Percentiles rank a stretch among this genome's conserved stretches.
Evolutionary conservation across 2,888 invertebrate species (phyloP).

Genomic region (Brachylomia viminalis): DNA sequence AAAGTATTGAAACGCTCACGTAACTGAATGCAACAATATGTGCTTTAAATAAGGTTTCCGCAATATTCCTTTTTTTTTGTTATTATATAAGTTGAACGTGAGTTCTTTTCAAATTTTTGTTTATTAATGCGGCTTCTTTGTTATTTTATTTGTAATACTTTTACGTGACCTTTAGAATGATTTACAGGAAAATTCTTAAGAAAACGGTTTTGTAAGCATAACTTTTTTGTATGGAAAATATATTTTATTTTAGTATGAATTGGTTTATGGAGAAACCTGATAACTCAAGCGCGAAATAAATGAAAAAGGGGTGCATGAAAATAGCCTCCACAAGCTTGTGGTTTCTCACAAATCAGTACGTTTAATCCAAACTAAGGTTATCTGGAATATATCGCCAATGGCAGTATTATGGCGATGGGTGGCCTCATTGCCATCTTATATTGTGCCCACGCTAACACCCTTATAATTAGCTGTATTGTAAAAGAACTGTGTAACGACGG

Average conservation of each 20-base stretch:
- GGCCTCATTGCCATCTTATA: too few relatives aligned
- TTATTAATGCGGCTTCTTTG: background rate
- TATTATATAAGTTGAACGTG: background rate
- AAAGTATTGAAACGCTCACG: constrained; percentile 25
- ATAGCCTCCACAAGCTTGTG: background rate
- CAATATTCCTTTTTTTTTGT: too few relatives aligned
- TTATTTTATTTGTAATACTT: too few relatives aligned
- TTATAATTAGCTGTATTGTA: background rate
- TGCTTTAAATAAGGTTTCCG: background rate
- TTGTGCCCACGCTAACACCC: background rate
- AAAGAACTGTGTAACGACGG: background rate
- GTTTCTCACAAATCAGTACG: background rate
- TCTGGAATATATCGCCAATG: background rate
- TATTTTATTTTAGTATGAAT: background rate
- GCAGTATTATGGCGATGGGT: too few relatives aligned
- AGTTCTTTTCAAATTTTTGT: constrained; percentile 10
- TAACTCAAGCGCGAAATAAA: background rate
- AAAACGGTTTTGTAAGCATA: background rate
- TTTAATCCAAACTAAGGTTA: background rate
- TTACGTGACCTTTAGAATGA: background rate
- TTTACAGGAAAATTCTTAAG: background rate
- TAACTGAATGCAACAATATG: background rate
- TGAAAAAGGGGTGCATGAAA: background rate
- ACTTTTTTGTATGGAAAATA: background rate
- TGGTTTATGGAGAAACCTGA: background rate